Conservation (phyloP, 2,797 vertebrate species). For the Sus cebifrons region DNA sequence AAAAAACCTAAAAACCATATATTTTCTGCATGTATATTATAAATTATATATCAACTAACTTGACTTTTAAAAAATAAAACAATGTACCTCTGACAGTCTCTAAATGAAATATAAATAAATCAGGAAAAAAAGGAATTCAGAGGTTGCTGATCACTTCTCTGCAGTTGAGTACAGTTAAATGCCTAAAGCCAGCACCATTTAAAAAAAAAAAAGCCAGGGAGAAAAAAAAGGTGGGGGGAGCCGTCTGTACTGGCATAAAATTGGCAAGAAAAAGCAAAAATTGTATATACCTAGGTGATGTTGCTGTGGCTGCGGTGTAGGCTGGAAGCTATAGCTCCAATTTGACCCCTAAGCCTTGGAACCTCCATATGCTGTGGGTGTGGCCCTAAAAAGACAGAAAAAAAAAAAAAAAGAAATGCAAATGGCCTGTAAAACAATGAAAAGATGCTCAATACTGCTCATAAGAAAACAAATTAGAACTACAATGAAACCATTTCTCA, state of each 20-base stretch:
- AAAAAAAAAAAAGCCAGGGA: background rate
- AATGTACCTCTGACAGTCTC: background rate
- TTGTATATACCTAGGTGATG: background rate
- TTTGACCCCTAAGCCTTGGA: too few relatives aligned
- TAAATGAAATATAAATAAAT: background rate
- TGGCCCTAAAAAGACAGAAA: too few relatives aligned
- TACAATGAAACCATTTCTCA: background rate
- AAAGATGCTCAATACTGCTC: background rate
- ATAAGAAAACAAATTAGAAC: background rate
- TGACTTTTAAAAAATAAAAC: constrained; percentile 24
- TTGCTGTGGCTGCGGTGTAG: too few relatives aligned
- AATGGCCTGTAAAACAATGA: background rate
- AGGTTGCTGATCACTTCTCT: background rate
- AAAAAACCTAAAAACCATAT: background rate
- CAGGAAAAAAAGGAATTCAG: background rate
- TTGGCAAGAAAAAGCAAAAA: background rate
- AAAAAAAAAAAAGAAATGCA: background rate
- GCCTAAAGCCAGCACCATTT: background rate
- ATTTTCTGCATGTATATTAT: background rate
- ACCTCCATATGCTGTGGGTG: too few relatives aligned
- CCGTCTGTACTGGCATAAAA: background rate
- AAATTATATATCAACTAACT: background rate
- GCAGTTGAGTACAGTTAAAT: background rate
- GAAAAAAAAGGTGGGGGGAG: background rate
- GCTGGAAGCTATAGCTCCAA: too few relatives aligned